Percentiles rank a stretch among this genome's conserved stretches.
These are phyloP conservation scores for Cosmopolites sordidus DNA, from an alignment of 2,888 invertebrate genomes.

Conservation along the genomic window DNA sequence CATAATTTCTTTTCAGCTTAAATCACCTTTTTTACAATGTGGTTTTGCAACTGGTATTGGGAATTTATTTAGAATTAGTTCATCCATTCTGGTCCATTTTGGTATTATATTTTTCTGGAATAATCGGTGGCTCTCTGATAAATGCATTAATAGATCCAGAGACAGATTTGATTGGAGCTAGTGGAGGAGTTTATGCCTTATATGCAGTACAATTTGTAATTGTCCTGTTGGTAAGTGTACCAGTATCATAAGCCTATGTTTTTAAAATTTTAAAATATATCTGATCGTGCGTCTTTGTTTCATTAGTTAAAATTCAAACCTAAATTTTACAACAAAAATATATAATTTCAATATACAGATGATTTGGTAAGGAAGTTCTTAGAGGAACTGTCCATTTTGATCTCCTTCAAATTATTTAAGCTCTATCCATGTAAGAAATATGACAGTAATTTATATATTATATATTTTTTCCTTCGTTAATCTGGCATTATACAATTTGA, in stretches of 20 bases:
- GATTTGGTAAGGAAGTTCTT: no score
- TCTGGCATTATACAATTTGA: no score
- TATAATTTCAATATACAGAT: no score
- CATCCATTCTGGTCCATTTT: not conserved
- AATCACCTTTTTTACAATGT: not conserved
- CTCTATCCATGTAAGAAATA: no score
- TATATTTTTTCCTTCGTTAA: no score
- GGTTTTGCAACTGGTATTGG: not conserved
- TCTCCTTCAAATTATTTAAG: no score
- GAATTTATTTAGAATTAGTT: not conserved
- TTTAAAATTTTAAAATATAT: no score
- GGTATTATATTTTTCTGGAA: not conserved
- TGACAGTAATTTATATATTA: no score
- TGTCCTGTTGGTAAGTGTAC: not conserved
- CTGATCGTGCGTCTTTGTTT: conserved; percentile 90
- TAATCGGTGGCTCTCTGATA: not conserved
- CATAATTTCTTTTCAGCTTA: not conserved
- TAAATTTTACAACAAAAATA: no score
- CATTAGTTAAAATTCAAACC: no score
- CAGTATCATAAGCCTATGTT: no score
- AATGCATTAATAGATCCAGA: not conserved
- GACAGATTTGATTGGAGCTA: not conserved
- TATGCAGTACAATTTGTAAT: not conserved
- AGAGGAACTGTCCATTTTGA: no score
- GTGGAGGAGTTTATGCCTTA: not conserved